phyloP scores from a whole-genome alignment of 2,797 vertebrate genomes.

The Sparus aurata region DNA sequence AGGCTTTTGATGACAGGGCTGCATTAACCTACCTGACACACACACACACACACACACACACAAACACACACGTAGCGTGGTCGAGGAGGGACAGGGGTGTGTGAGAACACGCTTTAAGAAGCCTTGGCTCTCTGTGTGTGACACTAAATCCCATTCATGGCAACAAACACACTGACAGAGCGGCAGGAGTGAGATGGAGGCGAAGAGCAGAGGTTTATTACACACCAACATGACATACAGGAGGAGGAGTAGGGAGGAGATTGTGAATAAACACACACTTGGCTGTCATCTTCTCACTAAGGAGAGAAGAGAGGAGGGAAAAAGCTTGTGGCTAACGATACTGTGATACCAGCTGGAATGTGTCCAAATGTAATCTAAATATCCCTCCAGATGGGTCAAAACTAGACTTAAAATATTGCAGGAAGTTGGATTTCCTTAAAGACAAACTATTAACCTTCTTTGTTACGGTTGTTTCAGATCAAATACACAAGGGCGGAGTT shows the following conservation, averaged over 20 bases:
- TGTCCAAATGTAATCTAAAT: conserved; percentile 16
- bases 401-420: neutral
- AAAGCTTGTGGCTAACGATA: conserved; percentile 1
- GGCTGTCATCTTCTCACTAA: conserved; percentile 46
- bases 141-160: conserved; percentile 84
- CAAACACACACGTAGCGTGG: conserved; percentile 48
- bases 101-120: conserved; percentile 80
- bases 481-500: neutral
- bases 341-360: neutral
- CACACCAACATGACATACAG: conserved; percentile 70
- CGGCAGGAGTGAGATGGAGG: conserved; percentile 57
- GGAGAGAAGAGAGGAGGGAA: conserved; percentile 29
- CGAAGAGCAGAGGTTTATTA: conserved; percentile 68
- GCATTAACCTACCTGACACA: conserved; percentile 79
- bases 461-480: conserved; percentile 6
- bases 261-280: conserved; percentile 59
- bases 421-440: neutral
- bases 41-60: conserved; percentile 47
- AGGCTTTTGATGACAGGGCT: conserved; percentile 77
- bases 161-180: conserved; percentile 78
- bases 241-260: conserved; percentile 50
- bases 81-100: conserved; percentile 75
- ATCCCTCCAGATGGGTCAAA: conserved; percentile 11
- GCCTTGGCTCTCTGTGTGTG: conserved; percentile 73
- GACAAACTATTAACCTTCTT: neutral